phyloP scores from a whole-genome alignment of 2,888 invertebrate species.

The Pecten maximus region DNA sequence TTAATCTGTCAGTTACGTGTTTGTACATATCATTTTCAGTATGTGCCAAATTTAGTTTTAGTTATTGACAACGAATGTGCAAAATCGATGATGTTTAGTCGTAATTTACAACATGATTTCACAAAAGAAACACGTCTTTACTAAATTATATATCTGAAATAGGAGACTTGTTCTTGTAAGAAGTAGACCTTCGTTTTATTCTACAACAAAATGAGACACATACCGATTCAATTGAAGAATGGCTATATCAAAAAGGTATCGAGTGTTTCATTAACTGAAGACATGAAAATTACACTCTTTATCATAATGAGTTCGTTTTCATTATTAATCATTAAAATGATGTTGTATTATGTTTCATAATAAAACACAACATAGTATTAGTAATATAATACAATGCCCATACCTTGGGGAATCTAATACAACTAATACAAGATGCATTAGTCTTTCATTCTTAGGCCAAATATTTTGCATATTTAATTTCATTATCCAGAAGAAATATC shows the following conservation, averaged over 20 bases:
- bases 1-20: background rate
- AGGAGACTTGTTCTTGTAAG: background rate
- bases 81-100: background rate
- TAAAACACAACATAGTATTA: background rate
- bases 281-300: background rate
- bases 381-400: background rate
- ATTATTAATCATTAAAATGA: background rate
- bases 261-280: background rate
- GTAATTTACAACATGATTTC: background rate
- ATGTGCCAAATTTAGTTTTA: constrained; percentile 30
- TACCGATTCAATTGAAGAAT: background rate
- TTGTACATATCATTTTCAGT: constrained; percentile 30
- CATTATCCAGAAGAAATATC: background rate
- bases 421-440: background rate
- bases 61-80: constrained; percentile 20
- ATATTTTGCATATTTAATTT: constrained; percentile 20
- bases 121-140: background rate
- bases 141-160: background rate
- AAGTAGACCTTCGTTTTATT: background rate
- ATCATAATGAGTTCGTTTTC: background rate
- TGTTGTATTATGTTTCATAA: background rate
- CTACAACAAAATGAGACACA: background rate
- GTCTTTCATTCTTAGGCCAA: constrained; percentile 20
- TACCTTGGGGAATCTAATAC: background rate
- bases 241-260: background rate